phyloP scores from a whole-genome alignment of 2,888 invertebrate species.

The Tiliacea aurago region DNA sequence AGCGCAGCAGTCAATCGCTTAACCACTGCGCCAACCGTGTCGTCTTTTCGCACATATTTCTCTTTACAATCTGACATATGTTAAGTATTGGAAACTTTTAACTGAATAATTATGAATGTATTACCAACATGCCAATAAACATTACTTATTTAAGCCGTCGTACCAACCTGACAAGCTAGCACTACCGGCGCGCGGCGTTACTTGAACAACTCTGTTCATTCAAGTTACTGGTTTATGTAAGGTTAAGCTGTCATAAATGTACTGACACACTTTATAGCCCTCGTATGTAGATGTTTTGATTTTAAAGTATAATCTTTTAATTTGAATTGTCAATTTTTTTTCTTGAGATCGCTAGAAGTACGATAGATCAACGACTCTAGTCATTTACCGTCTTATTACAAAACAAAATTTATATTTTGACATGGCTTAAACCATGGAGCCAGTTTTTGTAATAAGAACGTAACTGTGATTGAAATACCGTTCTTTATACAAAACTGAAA shows the following conservation, averaged over 20 bases:
- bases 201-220: conserved; percentile 46
- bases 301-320: conserved; percentile 56
- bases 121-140: conserved; percentile 41
- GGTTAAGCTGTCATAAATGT: conserved; percentile 58
- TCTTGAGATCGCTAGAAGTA: not conserved
- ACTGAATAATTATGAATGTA: conserved; percentile 26
- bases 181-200: conserved; percentile 60
- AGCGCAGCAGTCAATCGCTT: too few relatives aligned
- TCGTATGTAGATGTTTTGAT: conserved; percentile 47
- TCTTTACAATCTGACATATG: not conserved
- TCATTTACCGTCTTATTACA: too few relatives aligned
- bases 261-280: conserved; percentile 51
- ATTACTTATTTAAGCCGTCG: conserved; percentile 29
- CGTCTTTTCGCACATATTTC: not conserved
- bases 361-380: not conserved
- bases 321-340: conserved; percentile 54
- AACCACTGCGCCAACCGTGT: too few relatives aligned
- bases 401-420: too few relatives aligned
- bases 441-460: too few relatives aligned
- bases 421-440: too few relatives aligned
- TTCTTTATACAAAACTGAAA: too few relatives aligned
- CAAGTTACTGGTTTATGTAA: conserved; percentile 10
- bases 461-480: too few relatives aligned
- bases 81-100: not conserved
- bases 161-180: conserved; percentile 17